Evolutionary conservation across 2,888 invertebrate species (phyloP), one percentile per base, ranked within the genome.

Genomic region (Oscheius onirici): DNA sequence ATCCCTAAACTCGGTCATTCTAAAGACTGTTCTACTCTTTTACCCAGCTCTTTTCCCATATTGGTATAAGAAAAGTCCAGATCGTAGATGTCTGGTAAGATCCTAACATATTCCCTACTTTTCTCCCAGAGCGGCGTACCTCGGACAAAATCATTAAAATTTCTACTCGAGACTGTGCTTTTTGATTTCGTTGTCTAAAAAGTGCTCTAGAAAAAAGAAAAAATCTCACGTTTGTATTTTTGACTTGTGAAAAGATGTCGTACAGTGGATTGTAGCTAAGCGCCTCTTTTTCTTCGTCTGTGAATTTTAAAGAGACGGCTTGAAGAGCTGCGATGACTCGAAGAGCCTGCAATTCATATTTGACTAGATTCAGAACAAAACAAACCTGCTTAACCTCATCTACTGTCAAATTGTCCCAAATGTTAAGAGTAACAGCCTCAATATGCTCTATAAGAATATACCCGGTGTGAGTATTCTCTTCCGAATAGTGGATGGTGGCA

Each of bases 381-480:
- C 13, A 3, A 17, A 60, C 69, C 69, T 58, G 69, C 26, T 58
- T 51, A 17, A 69, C 49, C n/a, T 69, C 57, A 15, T 44, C 40
- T 6, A 58, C 22, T 28, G 28, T 13, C 11, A 69, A 13, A 49
- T 69, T 69, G 13, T 69, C 58, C 15, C 26, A 69, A 20, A 49
- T 24, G 17, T 69, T 28, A 6, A 34, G n/a, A 17, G 17, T 34
- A 2, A 34, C 28, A 10, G 69, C 58, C 17, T 58, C 20, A 13
- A 78, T 61, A 1, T 65, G 49, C 22, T 76, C 74, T 51, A 78
- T 75, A 1, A 69, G 71, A 43, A 78, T 74, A 26, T 67, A 78
- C 26, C 74, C 78, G 41, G 75, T 78, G 10, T 69, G 43, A 2
- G 69, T 69, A 44, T 69, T 43, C 28, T 72, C 73, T 28, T 73